Percentiles rank a stretch among this genome's conserved stretches.
Evolutionary conservation across 2,797 vertebrate genomes (phyloP).

Genomic region (Lepus oiostolus): DNA sequence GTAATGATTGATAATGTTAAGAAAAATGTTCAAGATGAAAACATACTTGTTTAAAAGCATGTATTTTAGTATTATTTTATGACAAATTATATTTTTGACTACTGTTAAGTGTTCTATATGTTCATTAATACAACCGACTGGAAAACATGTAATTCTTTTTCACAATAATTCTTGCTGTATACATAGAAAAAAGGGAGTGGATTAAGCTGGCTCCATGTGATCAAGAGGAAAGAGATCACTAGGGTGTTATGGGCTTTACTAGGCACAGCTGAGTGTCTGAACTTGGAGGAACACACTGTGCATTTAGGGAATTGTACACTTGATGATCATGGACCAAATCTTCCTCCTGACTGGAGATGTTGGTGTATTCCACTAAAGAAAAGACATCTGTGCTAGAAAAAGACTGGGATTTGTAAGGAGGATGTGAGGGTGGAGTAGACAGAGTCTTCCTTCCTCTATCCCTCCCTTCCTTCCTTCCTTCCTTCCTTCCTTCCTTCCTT

Average conservation of each 20-base stretch:
- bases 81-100: neutral
- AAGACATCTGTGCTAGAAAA: neutral
- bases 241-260: neutral
- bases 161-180: neutral
- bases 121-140: neutral
- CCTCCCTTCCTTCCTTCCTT: too few relatives aligned
- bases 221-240: neutral
- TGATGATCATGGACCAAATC: neutral
- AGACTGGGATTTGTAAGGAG: neutral
- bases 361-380: neutral
- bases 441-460: neutral
- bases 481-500: too few relatives aligned
- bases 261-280: neutral
- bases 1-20: neutral
- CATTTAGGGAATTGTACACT: neutral
- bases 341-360: neutral
- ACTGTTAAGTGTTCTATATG: neutral
- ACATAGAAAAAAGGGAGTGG: too few relatives aligned
- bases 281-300: neutral
- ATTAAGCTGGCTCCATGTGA: neutral
- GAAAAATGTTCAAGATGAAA: slow-evolving; percentile 37
- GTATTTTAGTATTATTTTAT: slow-evolving; percentile 36
- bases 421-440: neutral
- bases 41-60: neutral
- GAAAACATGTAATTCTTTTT: neutral